phyloP scores from a whole-genome alignment of 2,888 invertebrate genomes.

The Ptilodon capucinus region DNA sequence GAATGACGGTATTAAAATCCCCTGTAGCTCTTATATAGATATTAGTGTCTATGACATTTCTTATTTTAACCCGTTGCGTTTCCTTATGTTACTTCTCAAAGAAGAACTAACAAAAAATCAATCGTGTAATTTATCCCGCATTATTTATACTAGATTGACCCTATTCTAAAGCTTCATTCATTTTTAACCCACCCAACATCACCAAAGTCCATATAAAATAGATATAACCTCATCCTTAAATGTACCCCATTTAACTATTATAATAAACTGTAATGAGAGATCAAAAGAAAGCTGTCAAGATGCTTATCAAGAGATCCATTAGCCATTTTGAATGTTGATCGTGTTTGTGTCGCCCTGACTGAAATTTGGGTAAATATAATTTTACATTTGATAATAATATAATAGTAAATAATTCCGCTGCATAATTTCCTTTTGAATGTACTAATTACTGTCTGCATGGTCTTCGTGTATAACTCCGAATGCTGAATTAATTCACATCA shows the following conservation, averaged over 20 bases:
- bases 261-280: conserved; percentile 36
- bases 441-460: conserved; percentile 75
- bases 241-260: conserved; percentile 33
- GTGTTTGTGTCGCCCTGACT: conserved; percentile 78
- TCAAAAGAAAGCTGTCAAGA: conserved; percentile 79
- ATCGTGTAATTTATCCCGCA: background rate
- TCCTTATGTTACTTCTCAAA: too few relatives aligned
- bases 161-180: conserved; percentile 35
- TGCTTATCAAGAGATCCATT: conserved; percentile 72
- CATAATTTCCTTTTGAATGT: conserved; percentile 74
- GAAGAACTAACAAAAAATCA: background rate
- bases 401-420: conserved; percentile 71
- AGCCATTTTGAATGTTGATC: conserved; percentile 65
- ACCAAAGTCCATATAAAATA: conserved; percentile 25
- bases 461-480: conserved; percentile 64
- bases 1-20: too few relatives aligned
- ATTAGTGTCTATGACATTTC: too few relatives aligned
- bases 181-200: conserved; percentile 31
- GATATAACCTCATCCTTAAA: conserved; percentile 30
- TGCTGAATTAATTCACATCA: conserved; percentile 51
- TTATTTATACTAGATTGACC: background rate
- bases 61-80: too few relatives aligned
- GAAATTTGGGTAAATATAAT: conserved; percentile 80
- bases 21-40: too few relatives aligned
- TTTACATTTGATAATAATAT: conserved; percentile 59